Conservation (phyloP, 2,888 invertebrate genomes). For the Oegoconia quadripuncta region DNA sequence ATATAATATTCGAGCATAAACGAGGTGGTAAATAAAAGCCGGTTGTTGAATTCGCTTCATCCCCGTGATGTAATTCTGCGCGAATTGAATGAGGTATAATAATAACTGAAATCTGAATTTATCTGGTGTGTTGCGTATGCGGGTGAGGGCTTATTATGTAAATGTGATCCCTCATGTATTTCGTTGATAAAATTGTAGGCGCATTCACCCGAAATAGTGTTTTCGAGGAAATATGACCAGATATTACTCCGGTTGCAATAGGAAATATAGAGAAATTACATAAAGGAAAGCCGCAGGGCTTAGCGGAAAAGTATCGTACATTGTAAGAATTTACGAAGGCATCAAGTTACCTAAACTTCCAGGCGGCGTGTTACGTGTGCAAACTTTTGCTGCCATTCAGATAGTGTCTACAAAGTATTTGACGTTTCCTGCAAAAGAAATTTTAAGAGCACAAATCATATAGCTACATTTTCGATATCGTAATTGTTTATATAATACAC, state of each 20-base stretch:
- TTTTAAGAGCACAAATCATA: too few species aligned
- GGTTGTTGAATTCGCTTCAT: conserved; percentile 47
- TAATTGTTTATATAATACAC: too few species aligned
- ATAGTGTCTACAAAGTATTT: too few species aligned
- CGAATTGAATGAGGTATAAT: conserved; percentile 57
- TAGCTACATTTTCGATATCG: too few species aligned
- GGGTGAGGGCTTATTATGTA: conserved; percentile 60
- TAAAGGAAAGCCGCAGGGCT: too few species aligned
- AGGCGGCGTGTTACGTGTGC: too few species aligned
- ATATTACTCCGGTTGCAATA: background rate
- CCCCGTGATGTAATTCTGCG: conserved; percentile 29
- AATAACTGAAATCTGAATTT: conserved; percentile 64
- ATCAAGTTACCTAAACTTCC: too few species aligned
- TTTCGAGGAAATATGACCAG: background rate
- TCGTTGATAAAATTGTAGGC: conserved; percentile 60
- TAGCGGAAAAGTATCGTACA: too few species aligned
- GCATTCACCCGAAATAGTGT: conserved; percentile 11
- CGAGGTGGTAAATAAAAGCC: conserved; percentile 39
- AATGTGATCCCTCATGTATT: conserved; percentile 60
- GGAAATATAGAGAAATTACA: background rate
- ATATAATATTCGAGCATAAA: conserved; percentile 35
- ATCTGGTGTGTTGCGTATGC: conserved; percentile 43
- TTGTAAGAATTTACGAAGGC: too few species aligned
- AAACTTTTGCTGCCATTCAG: too few species aligned
- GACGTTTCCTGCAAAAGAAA: too few species aligned